Evolutionary conservation across 2,797 vertebrate genomes (phyloP), one percentile per base, ranked within the genome.

Genomic region (Manis javanica): DNA sequence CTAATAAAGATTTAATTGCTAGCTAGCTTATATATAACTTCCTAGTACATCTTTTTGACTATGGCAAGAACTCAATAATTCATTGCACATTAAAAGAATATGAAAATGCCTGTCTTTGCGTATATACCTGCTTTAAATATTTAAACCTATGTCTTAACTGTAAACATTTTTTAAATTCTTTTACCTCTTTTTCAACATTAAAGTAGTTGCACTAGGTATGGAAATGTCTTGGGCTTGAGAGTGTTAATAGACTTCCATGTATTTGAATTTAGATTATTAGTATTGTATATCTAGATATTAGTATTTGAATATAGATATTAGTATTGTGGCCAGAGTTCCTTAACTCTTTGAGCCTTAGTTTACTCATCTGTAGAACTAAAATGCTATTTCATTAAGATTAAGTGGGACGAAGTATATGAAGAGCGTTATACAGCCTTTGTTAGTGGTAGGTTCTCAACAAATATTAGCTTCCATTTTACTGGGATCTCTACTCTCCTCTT

Each of bases 61-160:
- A 14, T 53, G 15, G 39, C 78, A 79, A 72, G 29, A 57, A 88
- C n/a, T 75, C 82, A 87, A 81, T 79, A 72, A 79, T 74, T 91
- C 64, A 75, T 85, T 93, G 64, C 1, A 63, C 9, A 13, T 79
- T 91, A 90, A 91, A 87, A 87, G 64, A 78, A 57, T 74, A 69
- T 74, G 31, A 85, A 95, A 86, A 95, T 86, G 71, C 4, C n/a
- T 91, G 59, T 64, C 49, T 95, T 64, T 64, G 66, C 46, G 91
- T 87, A 59, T 34, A 87, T 11, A 39, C 3, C 46, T 64, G 49
- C 15, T 59, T 24, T 87, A 91, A 95, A 88, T 72, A 90, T 77
- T 86, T 89, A 92, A 83, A 6, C 16, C 68, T 78, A 29, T 37
- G 6, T 82, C 57, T 86, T 51, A 91, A 64, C 34, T 46, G 46